These are phyloP conservation scores for Archilochus colubris DNA, from an alignment of 2,113 vertebrate genomes.

Conservation along the genomic window DNA sequence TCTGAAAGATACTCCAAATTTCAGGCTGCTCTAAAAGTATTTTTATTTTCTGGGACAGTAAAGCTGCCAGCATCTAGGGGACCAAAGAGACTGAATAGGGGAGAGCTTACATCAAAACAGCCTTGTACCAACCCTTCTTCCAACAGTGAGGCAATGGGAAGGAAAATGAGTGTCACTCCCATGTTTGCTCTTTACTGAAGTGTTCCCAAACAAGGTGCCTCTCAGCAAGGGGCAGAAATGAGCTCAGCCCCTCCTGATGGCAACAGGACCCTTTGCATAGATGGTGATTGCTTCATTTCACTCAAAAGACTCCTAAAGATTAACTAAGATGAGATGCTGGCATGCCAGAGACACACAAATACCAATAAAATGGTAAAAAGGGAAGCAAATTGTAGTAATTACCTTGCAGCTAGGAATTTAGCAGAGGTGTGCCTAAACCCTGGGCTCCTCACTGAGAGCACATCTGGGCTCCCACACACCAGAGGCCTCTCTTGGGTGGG, in stretches of 20 bases:
- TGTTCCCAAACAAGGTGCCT: not conserved
- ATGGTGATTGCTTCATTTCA: not conserved
- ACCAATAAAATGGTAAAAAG: not conserved
- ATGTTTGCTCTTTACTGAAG: not conserved
- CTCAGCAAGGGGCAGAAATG: not conserved
- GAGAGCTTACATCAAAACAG: not conserved
- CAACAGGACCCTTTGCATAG: not conserved
- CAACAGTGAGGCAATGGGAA: rapidly evolving
- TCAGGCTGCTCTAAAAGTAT: not conserved
- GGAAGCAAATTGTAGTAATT: not conserved
- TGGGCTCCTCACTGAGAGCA: not conserved
- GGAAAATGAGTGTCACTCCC: rapidly evolving
- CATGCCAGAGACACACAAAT: not conserved
- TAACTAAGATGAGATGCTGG: not conserved
- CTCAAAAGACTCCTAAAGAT: not conserved
- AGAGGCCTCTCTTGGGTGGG: slow-evolving; percentile 39
- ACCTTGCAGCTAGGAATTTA: slow-evolving; percentile 1
- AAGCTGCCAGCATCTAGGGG: not conserved
- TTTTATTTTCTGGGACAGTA: not conserved
- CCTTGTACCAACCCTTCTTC: not conserved
- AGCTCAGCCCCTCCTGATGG: not conserved
- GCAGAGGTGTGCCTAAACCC: slow-evolving; percentile 16
- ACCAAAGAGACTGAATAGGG: not conserved
- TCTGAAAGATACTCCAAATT: not conserved
- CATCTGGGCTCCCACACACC: not conserved